Evolutionary conservation across 2,797 vertebrate genomes (phyloP), one percentile per base, ranked within the genome.

Genomic region (Perodicticus potto): DNA sequence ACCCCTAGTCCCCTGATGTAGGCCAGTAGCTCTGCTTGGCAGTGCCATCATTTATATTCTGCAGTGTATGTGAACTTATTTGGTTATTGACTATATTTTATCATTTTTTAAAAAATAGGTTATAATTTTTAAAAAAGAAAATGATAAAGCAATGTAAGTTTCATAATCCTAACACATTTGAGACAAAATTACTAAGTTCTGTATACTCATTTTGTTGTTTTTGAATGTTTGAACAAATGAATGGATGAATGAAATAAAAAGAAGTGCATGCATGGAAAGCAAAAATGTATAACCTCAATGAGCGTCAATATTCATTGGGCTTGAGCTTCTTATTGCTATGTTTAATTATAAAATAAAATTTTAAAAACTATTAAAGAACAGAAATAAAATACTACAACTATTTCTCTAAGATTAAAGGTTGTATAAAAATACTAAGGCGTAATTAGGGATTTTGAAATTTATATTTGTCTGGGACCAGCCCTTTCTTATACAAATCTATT

Each of bases 381-480:
- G 19, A 81, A 59, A 72, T 61, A 72, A 72, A 86, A 59, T 89
- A 5, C 57, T 93, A 74, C 43, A 86, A 67, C 37, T 81, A 67
- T 43, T 92, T 83, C 61, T 85, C 63, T 74, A 81, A 92, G 49
- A 43, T 2, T 19, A 5, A 81, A 87, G 34, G 23, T 1, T 45
- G 10, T 32, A 57, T 29, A 29, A n/a, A 49, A 94, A 77, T 16
- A 23, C 20, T 29, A 93, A 86, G 7, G 20, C 22, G 1, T 53
- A 69, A 37, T 55, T 61, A 89, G 20, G 20, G 3, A 92, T 94
- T 86, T 84, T 63, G 3, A 14, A 34, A 65, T 14, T 74, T n/a
- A 53, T 63, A 77, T 65, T 25, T 76, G 81, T 20, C 29, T 34
- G 22, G 61, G 49, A 84, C 25, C 8, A 82, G 43, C 1, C 25